A percentile compares a stretch with the other conserved stretches of the same genome.
These are phyloP conservation scores for Nesogale talazaci DNA, from an alignment of 2,113 vertebrate species.

Conservation along the genomic window DNA sequence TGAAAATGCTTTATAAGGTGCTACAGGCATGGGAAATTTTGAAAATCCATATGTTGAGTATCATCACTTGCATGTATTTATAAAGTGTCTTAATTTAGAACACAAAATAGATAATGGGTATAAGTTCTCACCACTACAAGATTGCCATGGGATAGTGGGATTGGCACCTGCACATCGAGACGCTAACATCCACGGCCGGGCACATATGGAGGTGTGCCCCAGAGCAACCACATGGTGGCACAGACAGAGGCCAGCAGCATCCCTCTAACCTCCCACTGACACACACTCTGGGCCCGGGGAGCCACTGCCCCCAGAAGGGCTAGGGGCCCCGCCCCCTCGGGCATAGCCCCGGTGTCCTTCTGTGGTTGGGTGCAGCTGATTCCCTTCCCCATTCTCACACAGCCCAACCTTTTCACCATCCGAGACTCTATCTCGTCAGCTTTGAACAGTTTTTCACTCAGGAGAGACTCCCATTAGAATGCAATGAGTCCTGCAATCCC, in stretches of 20 bases:
- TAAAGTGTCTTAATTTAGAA: constrained; percentile 4
- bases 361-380: not conserved
- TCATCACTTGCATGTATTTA: not conserved
- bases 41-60: constrained; percentile 5
- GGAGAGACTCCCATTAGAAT: constrained; percentile 52
- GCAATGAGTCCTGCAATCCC: not conserved
- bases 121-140: not conserved
- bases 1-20: not conserved
- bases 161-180: not conserved
- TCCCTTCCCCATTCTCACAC: not conserved
- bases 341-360: not conserved
- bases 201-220: not conserved
- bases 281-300: not conserved
- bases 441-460: constrained; percentile 35
- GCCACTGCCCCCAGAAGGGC: not conserved
- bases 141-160: not conserved
- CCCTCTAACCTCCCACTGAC: not conserved
- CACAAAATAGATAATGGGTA: not conserved
- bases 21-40: not conserved
- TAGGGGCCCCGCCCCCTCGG: not conserved
- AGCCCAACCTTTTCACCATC: not conserved
- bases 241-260: rapidly evolving
- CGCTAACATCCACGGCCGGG: not conserved
- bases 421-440: not conserved
- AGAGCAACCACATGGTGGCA: too few relatives aligned